Percentiles rank a stretch among this genome's conserved stretches.
Evolutionary conservation across 2,888 invertebrate species (phyloP).

Genomic region (Pyrochroa serraticornis): DNA sequence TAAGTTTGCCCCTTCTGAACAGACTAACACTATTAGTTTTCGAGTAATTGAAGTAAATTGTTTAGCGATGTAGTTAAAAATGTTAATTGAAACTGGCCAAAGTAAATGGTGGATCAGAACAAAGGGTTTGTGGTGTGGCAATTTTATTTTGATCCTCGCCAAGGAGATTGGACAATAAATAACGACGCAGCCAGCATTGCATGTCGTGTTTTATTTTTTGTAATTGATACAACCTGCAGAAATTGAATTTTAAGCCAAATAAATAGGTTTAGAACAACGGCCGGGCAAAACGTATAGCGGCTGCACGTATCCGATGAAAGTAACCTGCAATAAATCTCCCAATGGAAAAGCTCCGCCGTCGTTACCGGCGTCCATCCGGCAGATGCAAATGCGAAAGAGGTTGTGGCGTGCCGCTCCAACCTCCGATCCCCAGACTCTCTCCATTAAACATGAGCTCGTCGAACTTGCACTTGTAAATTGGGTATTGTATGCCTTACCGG

Average conservation of each 20-base stretch:
- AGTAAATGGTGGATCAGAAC: too few relatives aligned
- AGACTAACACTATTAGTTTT: neutral
- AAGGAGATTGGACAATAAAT: too few relatives aligned
- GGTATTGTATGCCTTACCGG: slow-evolving; percentile 23
- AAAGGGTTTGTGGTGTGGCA: neutral
- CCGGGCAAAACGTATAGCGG: too few relatives aligned
- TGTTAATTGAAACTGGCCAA: too few relatives aligned
- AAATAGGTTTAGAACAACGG: slow-evolving; percentile 6
- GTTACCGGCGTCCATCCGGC: slow-evolving; percentile 11
- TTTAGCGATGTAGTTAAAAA: too few relatives aligned
- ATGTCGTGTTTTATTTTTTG: slow-evolving; percentile 3
- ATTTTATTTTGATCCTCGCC: too few relatives aligned
- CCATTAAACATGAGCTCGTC: slow-evolving; percentile 39
- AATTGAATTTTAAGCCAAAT: slow-evolving; percentile 11
- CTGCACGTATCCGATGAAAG: slow-evolving; percentile 12
- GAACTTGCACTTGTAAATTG: slow-evolving; percentile 37
- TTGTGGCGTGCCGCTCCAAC: neutral
- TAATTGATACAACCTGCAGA: slow-evolving; percentile 11
- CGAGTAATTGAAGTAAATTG: neutral
- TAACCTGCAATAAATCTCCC: slow-evolving; percentile 13
- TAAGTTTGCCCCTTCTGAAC: slow-evolving; percentile 20
- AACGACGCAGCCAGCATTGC: neutral
- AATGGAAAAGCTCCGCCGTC: slow-evolving; percentile 13
- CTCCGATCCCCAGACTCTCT: slow-evolving; percentile 13
- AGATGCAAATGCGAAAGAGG: slow-evolving; percentile 21